phyloP scores from a whole-genome alignment of 23 tunicate genomes.

The Ciona savignyi region DNA sequence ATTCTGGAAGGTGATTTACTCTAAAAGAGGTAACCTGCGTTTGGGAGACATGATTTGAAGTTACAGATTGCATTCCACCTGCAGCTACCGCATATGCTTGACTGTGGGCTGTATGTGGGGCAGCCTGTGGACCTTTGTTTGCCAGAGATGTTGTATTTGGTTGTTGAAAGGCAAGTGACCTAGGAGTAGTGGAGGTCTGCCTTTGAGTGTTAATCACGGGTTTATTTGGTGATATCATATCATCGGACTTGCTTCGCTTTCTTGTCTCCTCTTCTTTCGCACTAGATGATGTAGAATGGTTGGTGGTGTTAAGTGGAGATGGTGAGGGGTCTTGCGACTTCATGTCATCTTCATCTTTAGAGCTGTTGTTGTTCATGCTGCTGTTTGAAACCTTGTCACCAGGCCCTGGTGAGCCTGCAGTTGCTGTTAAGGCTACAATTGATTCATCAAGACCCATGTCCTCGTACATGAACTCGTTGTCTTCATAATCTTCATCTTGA shows the following conservation, averaged over 20 bases:
- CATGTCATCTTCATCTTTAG: conserved; percentile 42
- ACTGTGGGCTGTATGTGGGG: conserved; percentile 36
- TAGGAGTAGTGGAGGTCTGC: conserved; percentile 9
- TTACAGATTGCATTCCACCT: conserved; percentile 35
- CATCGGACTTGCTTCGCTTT: conserved; percentile 71
- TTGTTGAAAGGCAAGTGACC: conserved; percentile 31
- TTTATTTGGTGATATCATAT: conserved; percentile 65
- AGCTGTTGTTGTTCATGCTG: conserved; percentile 33
- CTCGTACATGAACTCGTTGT: conserved; percentile 77
- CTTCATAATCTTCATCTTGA: conserved; percentile 87
- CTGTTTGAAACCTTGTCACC: conserved; percentile 51
- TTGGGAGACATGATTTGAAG: conserved; percentile 21
- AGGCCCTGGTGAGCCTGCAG: conserved; percentile 40
- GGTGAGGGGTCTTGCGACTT: conserved; percentile 22
- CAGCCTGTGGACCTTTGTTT: background rate
- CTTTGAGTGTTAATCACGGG: conserved; percentile 10
- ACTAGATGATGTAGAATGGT: conserved; percentile 36
- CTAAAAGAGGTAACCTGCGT: conserved; percentile 8
- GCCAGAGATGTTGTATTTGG: conserved; percentile 29
- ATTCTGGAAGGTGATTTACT: conserved; percentile 1
- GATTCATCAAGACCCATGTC: conserved; percentile 84
- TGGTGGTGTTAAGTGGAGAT: conserved; percentile 23
- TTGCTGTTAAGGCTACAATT: conserved; percentile 12
- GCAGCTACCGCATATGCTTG: conserved; percentile 73
- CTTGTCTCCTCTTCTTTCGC: conserved; percentile 72